Conservation (phyloP, 2,113 vertebrate species). For the Pedionomus torquatus region DNA sequence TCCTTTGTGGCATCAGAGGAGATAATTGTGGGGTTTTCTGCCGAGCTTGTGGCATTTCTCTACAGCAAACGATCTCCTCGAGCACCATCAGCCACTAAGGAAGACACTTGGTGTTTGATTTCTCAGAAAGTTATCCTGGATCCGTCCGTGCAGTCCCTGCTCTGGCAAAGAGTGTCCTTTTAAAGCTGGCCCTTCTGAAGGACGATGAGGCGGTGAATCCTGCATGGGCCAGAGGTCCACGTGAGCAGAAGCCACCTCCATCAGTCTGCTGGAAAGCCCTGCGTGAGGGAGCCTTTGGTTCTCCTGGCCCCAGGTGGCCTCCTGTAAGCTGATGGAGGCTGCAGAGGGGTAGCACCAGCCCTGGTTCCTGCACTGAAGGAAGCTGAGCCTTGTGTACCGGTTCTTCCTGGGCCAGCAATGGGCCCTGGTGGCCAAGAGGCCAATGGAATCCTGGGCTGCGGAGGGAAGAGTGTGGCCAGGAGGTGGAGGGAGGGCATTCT, state of each 20-base stretch:
- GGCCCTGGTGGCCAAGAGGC: no score
- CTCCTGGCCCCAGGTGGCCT: background rate
- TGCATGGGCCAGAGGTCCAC: background rate
- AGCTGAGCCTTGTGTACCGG: fast-evolving
- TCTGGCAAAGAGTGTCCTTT: background rate
- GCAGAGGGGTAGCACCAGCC: fast-evolving
- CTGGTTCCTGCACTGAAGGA: background rate
- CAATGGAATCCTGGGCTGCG: no score
- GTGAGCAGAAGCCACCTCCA: background rate
- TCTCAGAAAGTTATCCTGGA: background rate
- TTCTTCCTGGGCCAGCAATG: background rate
- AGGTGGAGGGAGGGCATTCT: no score
- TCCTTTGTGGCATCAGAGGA: fast-evolving
- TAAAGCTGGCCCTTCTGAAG: background rate
- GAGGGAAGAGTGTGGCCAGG: no score
- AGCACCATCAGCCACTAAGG: background rate
- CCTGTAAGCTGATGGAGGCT: background rate
- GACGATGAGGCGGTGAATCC: background rate
- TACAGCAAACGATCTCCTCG: background rate
- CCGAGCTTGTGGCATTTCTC: background rate
- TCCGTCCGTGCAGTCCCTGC: background rate
- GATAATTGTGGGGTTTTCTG: background rate
- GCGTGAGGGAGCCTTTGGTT: background rate
- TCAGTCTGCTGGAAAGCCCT: background rate
- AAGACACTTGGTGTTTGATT: background rate